A percentile compares a stretch with the other conserved stretches of the same genome.
phyloP scores from a whole-genome alignment of 64 coral and sea anemone genomes.

The Montipora foliosa region DNA sequence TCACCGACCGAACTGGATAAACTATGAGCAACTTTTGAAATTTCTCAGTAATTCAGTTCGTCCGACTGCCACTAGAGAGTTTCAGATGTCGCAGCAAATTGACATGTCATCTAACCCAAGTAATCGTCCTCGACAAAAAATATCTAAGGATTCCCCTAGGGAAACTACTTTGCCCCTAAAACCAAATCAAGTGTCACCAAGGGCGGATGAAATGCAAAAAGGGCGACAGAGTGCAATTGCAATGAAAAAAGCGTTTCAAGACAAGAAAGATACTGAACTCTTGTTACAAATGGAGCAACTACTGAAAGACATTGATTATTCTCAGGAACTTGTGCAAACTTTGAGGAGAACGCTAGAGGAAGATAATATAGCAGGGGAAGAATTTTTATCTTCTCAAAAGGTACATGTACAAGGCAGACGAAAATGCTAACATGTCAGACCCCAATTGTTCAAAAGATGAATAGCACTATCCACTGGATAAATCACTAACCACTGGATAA shows the following conservation, averaged over 20 bases:
- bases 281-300: conserved; percentile 82
- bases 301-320: conserved; percentile 47
- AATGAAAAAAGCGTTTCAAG: conserved; percentile 84
- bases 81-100: conserved; percentile 42
- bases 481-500: no score
- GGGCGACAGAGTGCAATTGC: conserved; percentile 81
- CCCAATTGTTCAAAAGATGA: no score
- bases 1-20: conserved; percentile 85
- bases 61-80: conserved; percentile 32
- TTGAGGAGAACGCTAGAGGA: conserved; percentile 63
- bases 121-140: conserved; percentile 57
- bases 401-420: not conserved
- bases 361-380: conserved; percentile 34
- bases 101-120: conserved; percentile 42
- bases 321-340: conserved; percentile 46
- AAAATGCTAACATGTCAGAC: no score
- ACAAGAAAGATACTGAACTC: conserved; percentile 79
- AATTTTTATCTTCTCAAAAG: conserved; percentile 81
- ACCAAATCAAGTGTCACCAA: conserved; percentile 88
- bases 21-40: conserved; percentile 90
- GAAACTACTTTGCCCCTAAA: conserved; percentile 66
- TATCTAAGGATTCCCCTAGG: conserved; percentile 21
- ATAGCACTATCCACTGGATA: no score
- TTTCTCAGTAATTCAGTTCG: conserved; percentile 73
- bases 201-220: conserved; percentile 51